phyloP scores from a whole-genome alignment of 2,888 invertebrate genomes.

The Dexiosoma caninum region DNA sequence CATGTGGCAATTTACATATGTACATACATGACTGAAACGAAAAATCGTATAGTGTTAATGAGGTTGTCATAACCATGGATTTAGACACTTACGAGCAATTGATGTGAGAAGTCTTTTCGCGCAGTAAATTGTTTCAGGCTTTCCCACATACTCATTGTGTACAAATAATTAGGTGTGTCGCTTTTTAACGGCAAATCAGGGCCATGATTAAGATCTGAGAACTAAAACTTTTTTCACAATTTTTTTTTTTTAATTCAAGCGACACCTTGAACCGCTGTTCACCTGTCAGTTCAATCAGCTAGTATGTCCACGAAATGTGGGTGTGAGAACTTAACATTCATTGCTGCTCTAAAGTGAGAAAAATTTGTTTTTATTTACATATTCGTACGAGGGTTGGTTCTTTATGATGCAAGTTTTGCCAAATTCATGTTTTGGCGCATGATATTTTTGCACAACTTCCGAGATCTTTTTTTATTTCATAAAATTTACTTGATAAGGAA shows the following conservation, averaged over 20 bases:
- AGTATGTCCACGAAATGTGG: not conserved
- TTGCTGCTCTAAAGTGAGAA: not conserved
- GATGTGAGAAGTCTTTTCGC: not conserved
- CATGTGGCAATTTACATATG: not conserved
- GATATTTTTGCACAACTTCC: no score
- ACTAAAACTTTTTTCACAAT: not conserved
- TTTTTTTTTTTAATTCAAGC: not conserved
- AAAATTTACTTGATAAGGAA: no score
- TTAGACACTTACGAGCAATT: not conserved
- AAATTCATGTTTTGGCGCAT: no score
- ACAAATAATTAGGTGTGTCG: constrained; percentile 19
- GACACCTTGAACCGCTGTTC: constrained; percentile 20
- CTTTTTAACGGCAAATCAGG: constrained; percentile 6
- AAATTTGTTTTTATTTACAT: no score
- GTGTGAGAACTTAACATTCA: constrained; percentile 23
- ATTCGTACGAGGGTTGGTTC: not conserved
- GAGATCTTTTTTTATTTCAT: no score
- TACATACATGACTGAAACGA: no score
- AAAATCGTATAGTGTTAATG: constrained; percentile 8
- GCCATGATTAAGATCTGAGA: not conserved
- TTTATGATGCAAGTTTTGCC: not conserved
- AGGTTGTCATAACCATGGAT: constrained; percentile 15
- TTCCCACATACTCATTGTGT: not conserved
- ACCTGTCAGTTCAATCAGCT: constrained; percentile 20
- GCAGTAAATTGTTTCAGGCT: not conserved